Base-by-base conservation (phyloP, 2,113 vertebrate genomes). In the Asarcornis scutulata region DNA sequence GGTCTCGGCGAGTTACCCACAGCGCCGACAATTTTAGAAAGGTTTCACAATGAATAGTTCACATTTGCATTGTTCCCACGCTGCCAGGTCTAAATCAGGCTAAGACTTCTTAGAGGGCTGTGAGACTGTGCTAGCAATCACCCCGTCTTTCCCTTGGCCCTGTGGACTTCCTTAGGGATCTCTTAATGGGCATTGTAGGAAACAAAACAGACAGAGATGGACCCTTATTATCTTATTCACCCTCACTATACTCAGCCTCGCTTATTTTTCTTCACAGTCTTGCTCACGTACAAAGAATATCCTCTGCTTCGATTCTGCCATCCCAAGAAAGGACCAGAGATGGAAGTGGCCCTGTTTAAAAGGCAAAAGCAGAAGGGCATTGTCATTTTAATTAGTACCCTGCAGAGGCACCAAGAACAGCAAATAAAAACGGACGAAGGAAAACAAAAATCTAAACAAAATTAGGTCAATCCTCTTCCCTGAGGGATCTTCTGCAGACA, bases 351-450 rank as follows among this genome's bases (percentile, higher is more conserved):
- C 79, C 86, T 67, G 32, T 88, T 83, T 92, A 78, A 91, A 93
- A 94, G 86, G 88, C 86, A 93, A 94, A 94, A 93, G 80, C 86
- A 92, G 88, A 93, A 94, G 0, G 23, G 78, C 91, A 92, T 93
- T 94, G 96, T 92, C 83, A 92, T 94, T 90, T 93, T 96, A 96
- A 94, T 95, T 94, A 93, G 84, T 93, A 96, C 66, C 93, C 96
- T 92, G 92, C 88, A 82, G 93, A 84, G 80, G 62, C 83, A 91
- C 0, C 4, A 91, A 91, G 77, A 81, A 96, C 86, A 88, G 86
- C 92, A 96, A 95, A 95, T 88, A 92, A 84, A 86, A 86, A 90
- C 36, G 73, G 69, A 93, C 88, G 90, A 86, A 94, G 89, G 90
- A 96, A 92, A 96, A 91, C 62, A 93, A 94, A 93, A 97, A 93